phyloP scores from a whole-genome alignment of 2,888 invertebrate genomes.

The Acleris laterana region DNA sequence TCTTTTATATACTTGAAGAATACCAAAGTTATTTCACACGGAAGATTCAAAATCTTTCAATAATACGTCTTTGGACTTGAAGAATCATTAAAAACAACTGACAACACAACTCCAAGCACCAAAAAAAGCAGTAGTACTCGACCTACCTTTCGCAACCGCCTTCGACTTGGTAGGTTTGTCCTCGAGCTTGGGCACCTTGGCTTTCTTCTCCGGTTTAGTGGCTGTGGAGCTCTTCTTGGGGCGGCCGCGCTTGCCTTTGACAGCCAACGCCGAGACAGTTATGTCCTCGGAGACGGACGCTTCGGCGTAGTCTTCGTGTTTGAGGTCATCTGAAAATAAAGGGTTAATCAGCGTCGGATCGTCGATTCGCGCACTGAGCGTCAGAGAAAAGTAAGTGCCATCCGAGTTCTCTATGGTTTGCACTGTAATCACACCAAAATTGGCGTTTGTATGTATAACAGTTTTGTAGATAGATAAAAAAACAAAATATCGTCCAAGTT shows the following conservation, averaged over 20 bases:
- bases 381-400: no score
- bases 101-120: constrained; percentile 38
- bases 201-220: constrained; percentile 56
- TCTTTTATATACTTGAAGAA: no score
- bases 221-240: constrained; percentile 53
- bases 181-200: constrained; percentile 48
- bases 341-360: not conserved
- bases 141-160: constrained; percentile 68
- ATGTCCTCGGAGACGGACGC: constrained; percentile 54
- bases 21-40: no score
- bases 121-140: constrained; percentile 25
- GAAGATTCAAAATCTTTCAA: no score
- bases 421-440: no score
- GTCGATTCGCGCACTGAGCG: no score
- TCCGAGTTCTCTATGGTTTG: no score
- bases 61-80: not conserved
- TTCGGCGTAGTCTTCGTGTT: constrained; percentile 45
- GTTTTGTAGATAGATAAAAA: no score
- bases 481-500: no score
- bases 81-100: constrained; percentile 18
- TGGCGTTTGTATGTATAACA: no score
- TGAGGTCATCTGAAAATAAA: constrained; percentile 51
- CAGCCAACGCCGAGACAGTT: constrained; percentile 52
- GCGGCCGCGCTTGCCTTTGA: constrained; percentile 60
- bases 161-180: constrained; percentile 52